Conservation (phyloP, 1,140 invertebrate genomes). For the Brachionus rubens region DNA sequence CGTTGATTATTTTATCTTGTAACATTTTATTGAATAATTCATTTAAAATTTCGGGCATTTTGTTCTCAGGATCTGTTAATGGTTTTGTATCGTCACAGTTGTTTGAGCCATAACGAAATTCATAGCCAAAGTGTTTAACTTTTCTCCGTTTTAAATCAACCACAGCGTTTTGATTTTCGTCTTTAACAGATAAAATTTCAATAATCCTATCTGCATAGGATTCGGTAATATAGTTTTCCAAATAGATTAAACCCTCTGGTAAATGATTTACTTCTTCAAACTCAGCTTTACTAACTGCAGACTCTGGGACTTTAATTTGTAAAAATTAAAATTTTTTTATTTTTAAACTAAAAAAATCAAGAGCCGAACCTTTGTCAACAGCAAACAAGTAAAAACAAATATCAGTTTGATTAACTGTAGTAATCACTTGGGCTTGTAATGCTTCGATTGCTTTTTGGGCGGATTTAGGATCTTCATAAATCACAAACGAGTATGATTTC, state of each 20-base stretch:
- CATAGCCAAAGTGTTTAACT: constrained; percentile 89
- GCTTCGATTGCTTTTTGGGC: constrained; percentile 3
- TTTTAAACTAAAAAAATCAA: background rate
- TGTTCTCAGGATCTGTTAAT: constrained; percentile 61
- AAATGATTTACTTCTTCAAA: background rate
- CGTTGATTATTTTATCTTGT: constrained; percentile 58
- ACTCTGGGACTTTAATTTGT: background rate
- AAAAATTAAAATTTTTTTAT: background rate
- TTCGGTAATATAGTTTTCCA: constrained; percentile 32
- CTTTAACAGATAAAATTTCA: background rate
- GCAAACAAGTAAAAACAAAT: constrained; percentile 39
- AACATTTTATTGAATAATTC: constrained; percentile 68
- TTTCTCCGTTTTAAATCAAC: constrained; percentile 72
- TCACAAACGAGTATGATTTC: constrained; percentile 24
- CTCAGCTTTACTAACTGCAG: background rate
- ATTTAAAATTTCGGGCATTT: constrained; percentile 70
- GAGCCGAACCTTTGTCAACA: background rate
- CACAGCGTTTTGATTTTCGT: constrained; percentile 27
- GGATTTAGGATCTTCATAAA: background rate
- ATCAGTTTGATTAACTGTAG: constrained; percentile 28
- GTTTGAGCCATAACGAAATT: constrained; percentile 85
- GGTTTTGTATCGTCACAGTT: constrained; percentile 74
- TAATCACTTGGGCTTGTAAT: constrained; percentile 9
- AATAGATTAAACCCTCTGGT: constrained; percentile 7
- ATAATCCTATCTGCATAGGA: constrained; percentile 17